phyloP scores from a whole-genome alignment of 2,888 invertebrate species.

The Tortrix viridana region DNA sequence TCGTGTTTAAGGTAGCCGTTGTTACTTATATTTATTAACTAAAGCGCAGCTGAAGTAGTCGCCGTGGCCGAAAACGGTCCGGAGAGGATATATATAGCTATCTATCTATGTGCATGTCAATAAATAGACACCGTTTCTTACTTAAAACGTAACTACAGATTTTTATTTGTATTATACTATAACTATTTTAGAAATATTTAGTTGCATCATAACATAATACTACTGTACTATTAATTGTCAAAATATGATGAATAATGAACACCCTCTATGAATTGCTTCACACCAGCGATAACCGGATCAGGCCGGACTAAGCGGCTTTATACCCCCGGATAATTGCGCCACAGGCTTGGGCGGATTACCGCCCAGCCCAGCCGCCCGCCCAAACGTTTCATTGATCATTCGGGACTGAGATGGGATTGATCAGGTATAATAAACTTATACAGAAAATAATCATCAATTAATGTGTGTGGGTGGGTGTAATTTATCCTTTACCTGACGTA shows the following conservation, averaged over 20 bases:
- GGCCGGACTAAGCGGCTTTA: conserved; percentile 53
- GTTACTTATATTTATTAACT: no score
- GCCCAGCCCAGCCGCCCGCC: conserved; percentile 27
- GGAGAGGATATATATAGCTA: no score
- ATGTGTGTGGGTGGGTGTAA: neutral
- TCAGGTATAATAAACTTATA: conserved; percentile 16
- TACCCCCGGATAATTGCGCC: conserved; percentile 66
- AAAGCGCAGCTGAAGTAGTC: no score
- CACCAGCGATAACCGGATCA: conserved; percentile 45
- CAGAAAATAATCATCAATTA: neutral
- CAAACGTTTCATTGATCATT: conserved; percentile 33
- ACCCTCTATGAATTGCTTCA: conserved; percentile 40
- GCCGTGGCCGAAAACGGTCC: no score
- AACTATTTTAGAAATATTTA: neutral
- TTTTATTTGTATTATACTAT: no score
- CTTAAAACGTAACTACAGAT: no score
- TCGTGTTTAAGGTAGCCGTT: no score
- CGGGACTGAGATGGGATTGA: conserved; percentile 12
- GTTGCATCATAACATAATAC: neutral
- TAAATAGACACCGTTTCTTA: no score
- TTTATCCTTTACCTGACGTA: no score
- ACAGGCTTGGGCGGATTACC: conserved; percentile 55
- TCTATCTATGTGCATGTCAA: no score
- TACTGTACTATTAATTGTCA: neutral
- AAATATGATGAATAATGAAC: conserved; percentile 11